Evolutionary conservation across 2,113 vertebrate species (phyloP), one percentile per base, ranked within the genome.

Genomic region (Noctilio leporinus): DNA sequence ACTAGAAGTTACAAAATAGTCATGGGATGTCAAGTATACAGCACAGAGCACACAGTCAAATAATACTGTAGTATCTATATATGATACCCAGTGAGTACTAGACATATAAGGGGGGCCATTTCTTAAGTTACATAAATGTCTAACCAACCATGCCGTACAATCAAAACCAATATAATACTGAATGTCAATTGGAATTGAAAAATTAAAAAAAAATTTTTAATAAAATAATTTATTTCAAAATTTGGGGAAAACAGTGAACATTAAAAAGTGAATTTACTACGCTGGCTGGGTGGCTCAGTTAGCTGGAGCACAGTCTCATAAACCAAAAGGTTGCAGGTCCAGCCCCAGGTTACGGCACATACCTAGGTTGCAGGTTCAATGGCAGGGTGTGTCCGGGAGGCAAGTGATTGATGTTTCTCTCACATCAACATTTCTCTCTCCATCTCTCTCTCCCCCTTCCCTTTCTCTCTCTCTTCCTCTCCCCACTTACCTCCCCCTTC

Each of bases 171-270:
- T 59, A 57, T 38, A 40, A 80, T 80, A 59, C 11, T 80, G 24
- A 59, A 57, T 59, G 26, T 80, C 53, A 80, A 57, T 26, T 59
- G 8, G 19, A 59, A 30, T 59, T 80, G 15, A 80, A 57, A 80
- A 35, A 80, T 22, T 77, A 45, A 30, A 65, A 67, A 82, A 17
- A 76, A n/a, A n/a, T n/a, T n/a, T n/a, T n/a, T n/a, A n/a, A 55
- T 51, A 70, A 85, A 95, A 95, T 64, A 53, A 14, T 73, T 82
- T 91, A 94, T 38, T 93, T 62, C 28, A 80, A 88, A 85, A 70
- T 62, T 26, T 65, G 22, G 17, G 17, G 1, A 8, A 7, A 64
- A 67, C 24, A 67, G 3, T 15, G 4, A 28, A 55, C 40, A 77
- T 80, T 95, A 83, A 90, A 95, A 92, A 96, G 55, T 70, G 9